Evolutionary conservation across 2,113 vertebrate species (phyloP), one percentile per base, ranked within the genome.

Genomic region (Halichoerus grypus): DNA sequence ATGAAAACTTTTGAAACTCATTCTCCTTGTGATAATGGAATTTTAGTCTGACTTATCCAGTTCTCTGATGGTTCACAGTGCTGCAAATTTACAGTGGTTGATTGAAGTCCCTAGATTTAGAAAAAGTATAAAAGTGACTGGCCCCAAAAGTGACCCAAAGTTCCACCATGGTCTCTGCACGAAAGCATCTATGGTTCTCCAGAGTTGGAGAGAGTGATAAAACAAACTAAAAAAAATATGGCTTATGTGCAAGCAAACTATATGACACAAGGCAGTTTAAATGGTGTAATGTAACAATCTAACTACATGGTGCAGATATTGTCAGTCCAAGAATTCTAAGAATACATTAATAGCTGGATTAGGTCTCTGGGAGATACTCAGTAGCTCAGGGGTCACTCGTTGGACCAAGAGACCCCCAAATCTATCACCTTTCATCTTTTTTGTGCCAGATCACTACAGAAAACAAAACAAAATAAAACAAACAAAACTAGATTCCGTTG

Each of bases 21-120:
- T 92, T 94, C 4, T 69, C 21, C 16, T 85, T 85, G 33, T 81
- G 79, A 53, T 89, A 85, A 95, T 53, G n/a, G 19, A 57, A 86
- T 86, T 97, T 79, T n/a, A 65, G 7, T 80, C 72, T 81, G 84
- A 67, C 36, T 39, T 39, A 33, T 51, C 36, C n/a, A 88, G 42
- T 71, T 88, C 36, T 83, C 10, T 72, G 46, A 81, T 81, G 63
- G 8, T 53, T 77, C 33, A 57, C 2, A 57, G 7, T n/a, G n/a
- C 42, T 51, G 46, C 59, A 81, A 87, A 91, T 82, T 69, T 93
- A 84, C 4, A 59, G 63, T 61, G 33, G 12, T 89, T 63, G 71
- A 89, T 79, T 88, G 46, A 63, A 79, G 65, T 77, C 76, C 87
- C 74, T n/a, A 71, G 31, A 53, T 83, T 46, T 88, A 87, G 65